Conservation (phyloP, 2,888 invertebrate genomes). For the Eupithecia exiguata region DNA sequence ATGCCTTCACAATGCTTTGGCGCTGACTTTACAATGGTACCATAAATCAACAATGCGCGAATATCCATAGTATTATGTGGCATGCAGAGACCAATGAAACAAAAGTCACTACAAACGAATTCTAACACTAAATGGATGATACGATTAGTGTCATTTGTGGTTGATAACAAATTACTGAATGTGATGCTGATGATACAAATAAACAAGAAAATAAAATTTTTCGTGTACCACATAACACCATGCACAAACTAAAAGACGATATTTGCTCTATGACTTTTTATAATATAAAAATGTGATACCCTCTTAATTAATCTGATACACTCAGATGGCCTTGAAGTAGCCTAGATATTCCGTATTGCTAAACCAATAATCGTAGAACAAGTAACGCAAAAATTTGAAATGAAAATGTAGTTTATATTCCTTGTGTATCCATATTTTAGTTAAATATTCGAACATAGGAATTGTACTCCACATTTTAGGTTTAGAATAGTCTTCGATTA, state of each 20-base stretch:
- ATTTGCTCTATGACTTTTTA: constrained; percentile 52
- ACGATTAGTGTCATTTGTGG: constrained; percentile 45
- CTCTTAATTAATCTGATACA: neutral
- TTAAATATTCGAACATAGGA: constrained; percentile 44
- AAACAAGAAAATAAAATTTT: constrained; percentile 52
- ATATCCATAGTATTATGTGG: constrained; percentile 81
- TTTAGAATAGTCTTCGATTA: constrained; percentile 55
- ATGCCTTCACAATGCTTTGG: constrained; percentile 76
- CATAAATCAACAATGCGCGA: constrained; percentile 70
- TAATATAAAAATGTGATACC: neutral
- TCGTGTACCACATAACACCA: constrained; percentile 81
- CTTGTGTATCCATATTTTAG: constrained; percentile 30
- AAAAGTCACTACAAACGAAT: constrained; percentile 46
- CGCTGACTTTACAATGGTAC: constrained; percentile 74
- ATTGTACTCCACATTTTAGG: constrained; percentile 44
- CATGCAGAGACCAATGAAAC: constrained; percentile 66
- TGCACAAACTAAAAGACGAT: constrained; percentile 59
- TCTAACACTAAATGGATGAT: constrained; percentile 47
- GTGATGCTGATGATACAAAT: constrained; percentile 36
- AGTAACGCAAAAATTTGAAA: constrained; percentile 37
- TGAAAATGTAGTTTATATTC: constrained; percentile 36
- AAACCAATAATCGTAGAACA: constrained; percentile 52
- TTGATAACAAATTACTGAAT: constrained; percentile 46
- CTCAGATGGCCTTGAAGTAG: neutral
- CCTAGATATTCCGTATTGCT: neutral